Evolutionary conservation across 2,888 invertebrate genomes (phyloP).

Genomic region (Nowickia ferox): DNA sequence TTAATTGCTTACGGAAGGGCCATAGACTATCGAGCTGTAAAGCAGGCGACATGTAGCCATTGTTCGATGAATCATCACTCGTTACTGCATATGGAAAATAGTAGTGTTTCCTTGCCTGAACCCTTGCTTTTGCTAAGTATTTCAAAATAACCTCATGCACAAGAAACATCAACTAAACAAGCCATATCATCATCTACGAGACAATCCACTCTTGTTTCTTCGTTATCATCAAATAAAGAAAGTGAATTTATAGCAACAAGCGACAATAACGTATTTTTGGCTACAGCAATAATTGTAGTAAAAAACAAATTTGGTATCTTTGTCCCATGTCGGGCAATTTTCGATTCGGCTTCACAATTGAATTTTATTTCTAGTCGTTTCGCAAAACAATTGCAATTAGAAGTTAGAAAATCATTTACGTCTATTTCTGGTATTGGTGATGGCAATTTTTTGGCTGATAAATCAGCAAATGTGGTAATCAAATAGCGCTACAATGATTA

Average conservation of each 20-base stretch:
- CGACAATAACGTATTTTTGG: too few relatives aligned
- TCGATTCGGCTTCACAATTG: constrained; percentile 47
- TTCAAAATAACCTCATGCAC: too few relatives aligned
- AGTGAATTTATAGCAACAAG: constrained; percentile 14
- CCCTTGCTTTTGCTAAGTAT: too few relatives aligned
- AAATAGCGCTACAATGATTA: constrained; percentile 23
- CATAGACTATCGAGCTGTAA: constrained; percentile 66
- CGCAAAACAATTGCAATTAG: constrained; percentile 45
- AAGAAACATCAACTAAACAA: too few relatives aligned
- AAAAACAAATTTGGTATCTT: too few relatives aligned
- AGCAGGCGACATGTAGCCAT: constrained; percentile 58
- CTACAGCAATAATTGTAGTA: too few relatives aligned
- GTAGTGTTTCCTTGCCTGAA: not conserved
- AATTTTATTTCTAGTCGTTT: constrained; percentile 45
- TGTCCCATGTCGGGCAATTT: too few relatives aligned
- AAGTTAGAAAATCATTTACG: constrained; percentile 9
- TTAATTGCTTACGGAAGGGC: constrained; percentile 68
- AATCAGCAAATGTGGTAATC: constrained; percentile 19
- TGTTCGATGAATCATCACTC: constrained; percentile 66
- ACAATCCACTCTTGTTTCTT: constrained; percentile 27
- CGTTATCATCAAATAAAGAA: not conserved
- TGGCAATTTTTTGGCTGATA: constrained; percentile 38
- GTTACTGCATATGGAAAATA: constrained; percentile 61
- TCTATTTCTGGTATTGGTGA: constrained; percentile 61
- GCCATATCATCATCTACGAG: not conserved